Evolutionary conservation across 35 echinoderm and acorn worm genomes (phyloP).

Genomic region (Strongylocentrotus purpuratus): DNA sequence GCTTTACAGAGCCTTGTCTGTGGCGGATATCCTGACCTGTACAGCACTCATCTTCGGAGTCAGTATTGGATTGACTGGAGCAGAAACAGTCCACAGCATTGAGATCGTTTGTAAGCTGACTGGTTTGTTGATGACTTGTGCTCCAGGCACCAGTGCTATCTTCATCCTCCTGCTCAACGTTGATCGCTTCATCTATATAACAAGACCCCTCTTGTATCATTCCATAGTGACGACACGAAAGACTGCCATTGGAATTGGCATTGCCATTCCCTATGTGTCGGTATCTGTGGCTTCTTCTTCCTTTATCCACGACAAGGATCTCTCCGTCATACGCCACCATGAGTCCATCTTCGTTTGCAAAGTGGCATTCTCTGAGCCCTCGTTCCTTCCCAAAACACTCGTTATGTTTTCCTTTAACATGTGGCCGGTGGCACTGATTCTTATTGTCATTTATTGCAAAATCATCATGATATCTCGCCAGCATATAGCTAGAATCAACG

Average conservation of each 20-base stretch:
- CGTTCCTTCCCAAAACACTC: background rate
- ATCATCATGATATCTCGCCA: slow-evolving; percentile 5
- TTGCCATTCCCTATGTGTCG: background rate
- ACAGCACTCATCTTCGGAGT: background rate
- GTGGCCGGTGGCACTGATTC: background rate
- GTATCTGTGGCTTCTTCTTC: background rate
- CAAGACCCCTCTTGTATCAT: background rate
- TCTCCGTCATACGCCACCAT: background rate
- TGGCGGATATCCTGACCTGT: background rate
- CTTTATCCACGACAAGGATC: background rate
- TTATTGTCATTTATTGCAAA: background rate
- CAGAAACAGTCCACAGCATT: background rate
- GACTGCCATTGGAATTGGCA: background rate
- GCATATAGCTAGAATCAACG: background rate
- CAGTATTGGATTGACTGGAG: background rate
- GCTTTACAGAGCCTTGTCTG: background rate
- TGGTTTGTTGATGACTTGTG: background rate
- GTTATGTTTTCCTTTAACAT: background rate
- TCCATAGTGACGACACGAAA: background rate
- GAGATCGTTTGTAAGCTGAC: background rate
- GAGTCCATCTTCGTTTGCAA: background rate
- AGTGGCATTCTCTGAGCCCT: background rate
- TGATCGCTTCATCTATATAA: background rate
- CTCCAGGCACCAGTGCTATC: background rate
- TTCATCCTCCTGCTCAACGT: background rate